Evolutionary conservation across 1,140 invertebrate species (phyloP), one percentile per base, ranked within the genome.

Genomic region (Psilanteris sp.): DNA sequence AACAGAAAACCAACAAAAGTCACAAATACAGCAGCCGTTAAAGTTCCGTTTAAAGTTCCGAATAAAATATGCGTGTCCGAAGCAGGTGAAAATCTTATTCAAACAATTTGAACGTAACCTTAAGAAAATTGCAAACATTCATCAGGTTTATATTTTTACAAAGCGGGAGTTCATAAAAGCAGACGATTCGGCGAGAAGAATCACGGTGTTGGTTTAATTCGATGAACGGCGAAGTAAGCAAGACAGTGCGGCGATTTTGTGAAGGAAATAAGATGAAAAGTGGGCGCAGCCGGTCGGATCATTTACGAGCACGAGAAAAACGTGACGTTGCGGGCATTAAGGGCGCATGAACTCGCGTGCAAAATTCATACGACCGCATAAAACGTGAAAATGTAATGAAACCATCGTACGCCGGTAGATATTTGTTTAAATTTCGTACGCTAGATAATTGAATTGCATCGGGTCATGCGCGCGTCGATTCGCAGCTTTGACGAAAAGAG

Each of bases 201-300:
- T n/a, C n/a, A n/a, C n/a, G n/a, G n/a, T n/a, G n/a, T 20, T 20
- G 5, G 5, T 20, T 4, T 14, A 10, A 22, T 31, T 46, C 15
- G 14, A 9, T 29, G 52, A 16, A 32, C 37, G 54, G 14, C 13
- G 8, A 34, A 34, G 26, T 15, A 20, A 43, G 27, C 18, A 31
- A 37, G n/a, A n/a, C n/a, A n/a, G 11, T 16, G 20, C 34, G n/a
- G n/a, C 20, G 34, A 27, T 26, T 11, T 13, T 36, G 24, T 15
- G 18, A 11, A 10, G 10, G 39, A 59, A 44, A 36, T 36, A 36
- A 37, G 41, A 61, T 46, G 31, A 46, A 61, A 44, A 61, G 39
- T 27, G 16, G 24, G 27, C 10, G 14, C 32, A 14, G 20, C 9
- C 31, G 31, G 10, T 2, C 48, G 24, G 36, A 4, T 26, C 34